Evolutionary conservation across 2,113 vertebrate species (phyloP).

Genomic region (Festucalex cinctus): DNA sequence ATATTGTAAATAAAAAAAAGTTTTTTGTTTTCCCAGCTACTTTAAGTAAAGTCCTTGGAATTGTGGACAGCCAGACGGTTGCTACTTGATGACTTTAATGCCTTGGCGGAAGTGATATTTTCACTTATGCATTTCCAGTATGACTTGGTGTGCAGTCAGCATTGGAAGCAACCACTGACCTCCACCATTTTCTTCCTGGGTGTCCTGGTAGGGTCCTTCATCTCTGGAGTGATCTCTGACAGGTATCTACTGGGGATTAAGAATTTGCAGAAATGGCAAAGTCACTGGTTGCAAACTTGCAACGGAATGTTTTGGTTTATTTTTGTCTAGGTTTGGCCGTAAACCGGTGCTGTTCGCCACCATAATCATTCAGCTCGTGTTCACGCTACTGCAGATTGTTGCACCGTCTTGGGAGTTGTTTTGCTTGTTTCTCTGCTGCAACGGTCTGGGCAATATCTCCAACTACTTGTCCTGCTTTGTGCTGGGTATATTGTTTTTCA

Average conservation of each 20-base stretch:
- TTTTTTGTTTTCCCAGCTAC: no score
- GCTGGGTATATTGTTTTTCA: neutral
- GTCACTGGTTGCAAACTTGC: neutral
- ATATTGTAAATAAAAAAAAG: no score
- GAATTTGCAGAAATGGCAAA: neutral
- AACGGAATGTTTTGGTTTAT: neutral
- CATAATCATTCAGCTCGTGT: neutral
- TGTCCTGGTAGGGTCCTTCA: slow-evolving; percentile 80
- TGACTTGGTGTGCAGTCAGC: slow-evolving; percentile 79
- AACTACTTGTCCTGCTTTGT: neutral
- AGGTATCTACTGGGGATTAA: slow-evolving; percentile 66
- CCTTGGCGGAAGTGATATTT: no score
- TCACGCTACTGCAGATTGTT: neutral
- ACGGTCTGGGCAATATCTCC: neutral
- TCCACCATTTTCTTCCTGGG: slow-evolving; percentile 82
- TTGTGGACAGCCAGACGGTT: no score
- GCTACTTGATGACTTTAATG: no score
- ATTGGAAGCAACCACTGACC: no score
- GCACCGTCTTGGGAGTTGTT: neutral
- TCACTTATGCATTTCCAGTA: slow-evolving; percentile 68
- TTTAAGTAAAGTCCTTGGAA: no score
- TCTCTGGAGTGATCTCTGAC: slow-evolving; percentile 87
- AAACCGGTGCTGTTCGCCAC: neutral
- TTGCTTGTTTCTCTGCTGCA: neutral
- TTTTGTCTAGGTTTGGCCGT: neutral